These are phyloP conservation scores for Phoeniculus purpureus DNA, from an alignment of 2,797 vertebrate species.

Conservation along the genomic window DNA sequence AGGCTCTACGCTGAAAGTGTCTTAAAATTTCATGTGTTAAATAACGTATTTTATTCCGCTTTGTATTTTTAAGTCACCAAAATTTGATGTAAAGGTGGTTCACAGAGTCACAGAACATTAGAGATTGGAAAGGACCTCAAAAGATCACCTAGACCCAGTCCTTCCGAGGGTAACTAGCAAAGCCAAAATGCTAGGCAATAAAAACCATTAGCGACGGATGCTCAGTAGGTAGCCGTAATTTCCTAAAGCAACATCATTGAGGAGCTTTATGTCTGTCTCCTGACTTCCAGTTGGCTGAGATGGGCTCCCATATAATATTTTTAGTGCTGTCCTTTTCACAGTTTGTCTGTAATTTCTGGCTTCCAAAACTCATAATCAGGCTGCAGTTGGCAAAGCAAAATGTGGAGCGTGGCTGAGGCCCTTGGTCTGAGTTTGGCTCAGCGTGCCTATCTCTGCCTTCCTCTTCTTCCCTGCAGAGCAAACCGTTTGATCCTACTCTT, in stretches of 20 bases:
- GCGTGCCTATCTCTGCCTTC: neutral
- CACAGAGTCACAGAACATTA: too few species aligned
- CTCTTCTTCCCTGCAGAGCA: neutral
- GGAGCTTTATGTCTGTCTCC: slow-evolving; percentile 6
- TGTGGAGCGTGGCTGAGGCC: neutral
- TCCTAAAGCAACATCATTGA: slow-evolving; percentile 21
- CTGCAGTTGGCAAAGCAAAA: slow-evolving; percentile 5
- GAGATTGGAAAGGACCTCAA: too few species aligned
- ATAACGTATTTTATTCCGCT: neutral
- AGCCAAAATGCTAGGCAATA: neutral
- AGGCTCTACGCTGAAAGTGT: neutral
- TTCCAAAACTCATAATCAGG: slow-evolving; percentile 1
- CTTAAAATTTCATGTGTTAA: neutral
- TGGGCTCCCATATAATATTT: slow-evolving; percentile 10
- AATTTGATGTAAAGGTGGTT: neutral
- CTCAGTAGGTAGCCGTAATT: slow-evolving; percentile 5
- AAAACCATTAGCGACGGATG: neutral
- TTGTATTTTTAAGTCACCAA: neutral
- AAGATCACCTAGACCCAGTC: too few species aligned
- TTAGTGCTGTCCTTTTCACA: slow-evolving; percentile 26
- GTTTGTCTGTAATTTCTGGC: neutral
- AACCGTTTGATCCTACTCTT: neutral
- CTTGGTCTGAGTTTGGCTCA: neutral
- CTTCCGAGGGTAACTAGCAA: neutral
- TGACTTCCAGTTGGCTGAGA: slow-evolving; percentile 10